phyloP scores from a whole-genome alignment of 2,888 invertebrate genomes.

The Drymonia ruficornis region DNA sequence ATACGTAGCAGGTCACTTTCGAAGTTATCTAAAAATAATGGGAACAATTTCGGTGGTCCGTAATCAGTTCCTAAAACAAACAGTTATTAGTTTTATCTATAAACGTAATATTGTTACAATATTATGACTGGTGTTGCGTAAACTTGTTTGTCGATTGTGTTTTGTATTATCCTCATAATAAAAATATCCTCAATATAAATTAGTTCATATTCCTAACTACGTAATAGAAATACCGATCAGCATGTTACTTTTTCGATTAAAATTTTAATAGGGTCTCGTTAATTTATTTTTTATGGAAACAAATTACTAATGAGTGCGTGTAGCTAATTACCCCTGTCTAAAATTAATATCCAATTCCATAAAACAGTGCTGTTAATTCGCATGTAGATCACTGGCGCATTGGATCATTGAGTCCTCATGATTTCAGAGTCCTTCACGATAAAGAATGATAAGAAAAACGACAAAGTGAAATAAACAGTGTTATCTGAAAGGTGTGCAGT shows the following conservation, averaged over 20 bases:
- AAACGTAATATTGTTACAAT: background rate
- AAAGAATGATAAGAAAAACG: constrained; percentile 54
- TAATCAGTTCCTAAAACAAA: background rate
- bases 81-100: constrained; percentile 1
- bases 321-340: background rate
- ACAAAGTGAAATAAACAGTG: constrained; percentile 55
- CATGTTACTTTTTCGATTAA: background rate
- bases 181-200: background rate
- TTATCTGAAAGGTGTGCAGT: constrained; percentile 52
- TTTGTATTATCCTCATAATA: background rate
- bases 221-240: background rate
- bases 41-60: constrained; percentile 6
- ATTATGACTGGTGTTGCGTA: constrained; percentile 1
- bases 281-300: background rate
- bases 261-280: background rate
- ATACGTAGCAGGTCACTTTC: background rate
- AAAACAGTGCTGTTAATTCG: constrained; percentile 42
- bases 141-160: background rate
- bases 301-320: background rate
- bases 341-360: background rate
- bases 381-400: constrained; percentile 55
- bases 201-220: background rate
- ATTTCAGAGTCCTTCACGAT: constrained; percentile 64
- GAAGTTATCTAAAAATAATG: constrained; percentile 4
- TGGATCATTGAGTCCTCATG: constrained; percentile 49